Percentiles rank a stretch among this genome's conserved stretches.
Conservation (phyloP, 64 coral and sea anemone species). For the Pocillopora damicornis region DNA sequence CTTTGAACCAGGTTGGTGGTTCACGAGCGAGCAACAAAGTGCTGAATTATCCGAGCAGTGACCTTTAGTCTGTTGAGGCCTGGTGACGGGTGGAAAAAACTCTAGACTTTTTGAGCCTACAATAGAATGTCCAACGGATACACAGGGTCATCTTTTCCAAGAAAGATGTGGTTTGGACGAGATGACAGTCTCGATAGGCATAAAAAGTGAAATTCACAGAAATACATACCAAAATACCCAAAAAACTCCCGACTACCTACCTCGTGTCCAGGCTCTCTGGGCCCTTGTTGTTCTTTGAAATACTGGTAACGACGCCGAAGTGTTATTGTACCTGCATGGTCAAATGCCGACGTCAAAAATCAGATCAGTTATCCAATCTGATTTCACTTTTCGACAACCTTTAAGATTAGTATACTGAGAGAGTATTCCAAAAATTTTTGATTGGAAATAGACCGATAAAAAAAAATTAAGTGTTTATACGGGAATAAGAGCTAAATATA, state of each 20-base stretch:
- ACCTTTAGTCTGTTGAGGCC: background rate
- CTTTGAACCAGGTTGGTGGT: constrained; percentile 68
- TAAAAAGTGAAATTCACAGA: background rate
- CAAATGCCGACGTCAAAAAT: too few relatives aligned
- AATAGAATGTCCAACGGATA: background rate
- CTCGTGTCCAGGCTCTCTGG: too few relatives aligned
- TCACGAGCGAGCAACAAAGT: constrained; percentile 19
- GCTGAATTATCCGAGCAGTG: constrained; percentile 32
- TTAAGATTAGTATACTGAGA: background rate
- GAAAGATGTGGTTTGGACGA: background rate
- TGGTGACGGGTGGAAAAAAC: background rate
- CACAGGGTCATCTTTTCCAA: background rate
- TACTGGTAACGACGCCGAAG: too few relatives aligned
- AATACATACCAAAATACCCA: background rate
- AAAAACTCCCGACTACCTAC: background rate
- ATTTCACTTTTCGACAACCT: too few relatives aligned
- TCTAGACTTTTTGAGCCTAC: background rate
- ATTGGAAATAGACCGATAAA: background rate
- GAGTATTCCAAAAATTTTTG: background rate
- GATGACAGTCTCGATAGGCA: background rate
- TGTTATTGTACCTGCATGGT: too few relatives aligned
- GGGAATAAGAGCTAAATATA: background rate
- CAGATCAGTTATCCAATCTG: too few relatives aligned
- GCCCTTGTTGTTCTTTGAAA: too few relatives aligned
- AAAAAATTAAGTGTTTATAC: background rate